Evolutionary conservation across 23 tunicate species (phyloP), one percentile per base, ranked within the genome.

Genomic region (Halocynthia aurantium): DNA sequence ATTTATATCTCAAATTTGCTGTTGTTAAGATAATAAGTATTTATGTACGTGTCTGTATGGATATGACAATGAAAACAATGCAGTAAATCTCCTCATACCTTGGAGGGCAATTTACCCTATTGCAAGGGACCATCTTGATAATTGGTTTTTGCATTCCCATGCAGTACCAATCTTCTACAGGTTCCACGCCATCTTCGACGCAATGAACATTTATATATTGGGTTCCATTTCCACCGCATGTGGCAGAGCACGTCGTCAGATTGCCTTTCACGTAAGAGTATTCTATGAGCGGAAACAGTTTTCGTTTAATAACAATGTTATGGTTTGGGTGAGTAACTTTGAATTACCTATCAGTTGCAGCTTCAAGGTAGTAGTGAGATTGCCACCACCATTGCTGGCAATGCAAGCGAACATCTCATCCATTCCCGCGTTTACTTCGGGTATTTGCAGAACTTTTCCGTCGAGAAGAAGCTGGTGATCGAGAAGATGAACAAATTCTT

Each of bases 111-210:
- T 86, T 87, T 0, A 67, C 77, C 53, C 88, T 61, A 71, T 85
- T 85, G 66, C 98, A 92, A 10, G 92, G 79, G 50, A 40, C 31
- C 73, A 71, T 60, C 7, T 7, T 53, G 9, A 61, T 10, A 22
- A 17, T 66, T 6, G 91, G 91, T 78, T 82, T 82, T 9, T 11
- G 10, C 6, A 85, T 57, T 51, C 84, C 85, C 10, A 61, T 76
- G 69, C 98, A 92, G 65, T 76, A 82, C 92, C 92, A 92, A 10
- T 92, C 98, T 15, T 82, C 92, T 7, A 86, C 98, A 52, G 82
- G 84, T 74, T 70, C 66, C 40, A 6, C 69, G 4, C 92, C 85
- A 57, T 92, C 98, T 69, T 76, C 84, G 53, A 86, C 57, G 75
- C 98, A 92, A 20, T 40, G 22, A 55, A 86, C 21, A 52, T 65